Evolutionary conservation across 2,888 invertebrate genomes (phyloP).

Genomic region (Anarsia innoxiella): DNA sequence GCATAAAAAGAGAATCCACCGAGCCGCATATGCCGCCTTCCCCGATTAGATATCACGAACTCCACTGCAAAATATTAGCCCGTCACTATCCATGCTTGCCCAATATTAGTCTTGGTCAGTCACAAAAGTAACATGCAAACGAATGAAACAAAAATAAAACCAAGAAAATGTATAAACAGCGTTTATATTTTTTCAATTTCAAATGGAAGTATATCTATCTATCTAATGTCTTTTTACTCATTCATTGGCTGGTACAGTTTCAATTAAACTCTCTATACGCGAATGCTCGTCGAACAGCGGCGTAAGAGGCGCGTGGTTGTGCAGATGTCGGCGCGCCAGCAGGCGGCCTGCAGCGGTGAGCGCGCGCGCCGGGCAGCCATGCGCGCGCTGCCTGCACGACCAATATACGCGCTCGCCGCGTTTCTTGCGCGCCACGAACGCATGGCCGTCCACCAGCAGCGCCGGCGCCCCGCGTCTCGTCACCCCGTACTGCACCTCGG

Average conservation of each 20-base stretch:
- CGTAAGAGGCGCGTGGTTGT: conserved; percentile 45
- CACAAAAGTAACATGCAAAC: too few relatives aligned
- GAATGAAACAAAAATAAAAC: too few relatives aligned
- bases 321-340: conserved; percentile 28
- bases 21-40: conserved; percentile 68
- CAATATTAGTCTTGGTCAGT: too few relatives aligned
- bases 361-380: conserved; percentile 52
- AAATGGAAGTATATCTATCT: neutral
- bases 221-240: too few relatives aligned
- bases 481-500: conserved; percentile 51
- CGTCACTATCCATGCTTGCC: conserved; percentile 29
- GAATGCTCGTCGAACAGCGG: conserved; percentile 35
- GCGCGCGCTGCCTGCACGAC: conserved; percentile 52
- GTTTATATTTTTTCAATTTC: too few relatives aligned
- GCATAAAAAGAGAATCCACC: conserved; percentile 70
- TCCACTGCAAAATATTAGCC: conserved; percentile 64
- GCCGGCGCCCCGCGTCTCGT: conserved; percentile 63
- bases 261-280: conserved; percentile 61
- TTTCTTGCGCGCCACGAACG: conserved; percentile 58
- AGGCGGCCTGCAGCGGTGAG: conserved; percentile 52
- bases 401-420: conserved; percentile 62
- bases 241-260: conserved; percentile 34
- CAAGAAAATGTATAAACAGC: too few relatives aligned
- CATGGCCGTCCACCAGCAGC: conserved; percentile 51
- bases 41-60: conserved; percentile 73